Evolutionary conservation across 2,113 vertebrate species (phyloP).

Genomic region (Chamaetylas fuelleborni): DNA sequence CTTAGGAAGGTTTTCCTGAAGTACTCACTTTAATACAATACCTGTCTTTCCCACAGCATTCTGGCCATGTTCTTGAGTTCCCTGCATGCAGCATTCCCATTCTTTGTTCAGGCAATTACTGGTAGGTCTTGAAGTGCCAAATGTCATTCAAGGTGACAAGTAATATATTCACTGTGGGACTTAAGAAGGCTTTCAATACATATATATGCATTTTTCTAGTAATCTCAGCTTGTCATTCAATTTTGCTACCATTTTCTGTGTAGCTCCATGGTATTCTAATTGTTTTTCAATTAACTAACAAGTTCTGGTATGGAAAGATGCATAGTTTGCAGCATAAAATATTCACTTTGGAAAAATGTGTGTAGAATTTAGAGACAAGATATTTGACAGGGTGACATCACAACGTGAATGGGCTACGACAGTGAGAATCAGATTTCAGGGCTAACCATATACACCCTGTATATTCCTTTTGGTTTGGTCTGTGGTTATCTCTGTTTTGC

Average conservation of each 20-base stretch:
- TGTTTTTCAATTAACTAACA: not conserved
- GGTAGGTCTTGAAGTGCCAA: not conserved
- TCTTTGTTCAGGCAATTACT: not conserved
- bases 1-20: not conserved
- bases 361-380: not conserved
- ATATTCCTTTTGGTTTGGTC: not conserved
- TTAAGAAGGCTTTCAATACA: not conserved
- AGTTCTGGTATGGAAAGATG: not conserved
- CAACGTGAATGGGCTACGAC: accelerated
- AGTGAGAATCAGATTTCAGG: not conserved
- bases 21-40: not conserved
- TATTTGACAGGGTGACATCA: not conserved
- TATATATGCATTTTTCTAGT: not conserved
- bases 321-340: not conserved
- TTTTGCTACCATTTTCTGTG: not conserved
- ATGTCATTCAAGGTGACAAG: not conserved
- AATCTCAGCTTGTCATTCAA: not conserved
- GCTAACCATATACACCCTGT: not conserved
- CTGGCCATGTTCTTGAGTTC: not conserved
- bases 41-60: not conserved
- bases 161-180: not conserved
- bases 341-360: not conserved
- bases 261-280: not conserved
- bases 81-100: not conserved
- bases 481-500: not conserved